Evolutionary conservation across 1,140 invertebrate species (phyloP).

Genomic region (Agrilus planipennis): DNA sequence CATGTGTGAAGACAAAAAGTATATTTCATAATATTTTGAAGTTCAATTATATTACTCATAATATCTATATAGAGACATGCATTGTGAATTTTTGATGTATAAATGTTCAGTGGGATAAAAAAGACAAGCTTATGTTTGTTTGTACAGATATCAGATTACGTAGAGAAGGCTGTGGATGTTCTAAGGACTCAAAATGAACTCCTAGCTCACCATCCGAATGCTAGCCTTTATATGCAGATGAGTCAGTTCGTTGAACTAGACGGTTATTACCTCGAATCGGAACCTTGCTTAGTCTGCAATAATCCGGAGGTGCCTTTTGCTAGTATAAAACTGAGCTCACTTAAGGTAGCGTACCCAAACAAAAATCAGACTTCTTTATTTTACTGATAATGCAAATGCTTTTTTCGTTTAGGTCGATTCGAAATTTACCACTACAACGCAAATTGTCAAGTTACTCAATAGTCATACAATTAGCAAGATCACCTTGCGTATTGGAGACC

Average conservation of each 20-base stretch:
- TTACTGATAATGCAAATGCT: background rate
- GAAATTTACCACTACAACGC: conserved; percentile 94
- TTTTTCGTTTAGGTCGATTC: conserved; percentile 70
- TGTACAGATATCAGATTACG: conserved; percentile 55
- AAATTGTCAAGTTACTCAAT: conserved; percentile 91
- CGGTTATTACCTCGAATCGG: conserved; percentile 92
- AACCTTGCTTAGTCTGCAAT: conserved; percentile 94
- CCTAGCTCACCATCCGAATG: conserved; percentile 85
- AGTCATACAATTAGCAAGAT: conserved; percentile 93
- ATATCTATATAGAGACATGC: background rate
- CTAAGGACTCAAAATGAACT: conserved; percentile 78
- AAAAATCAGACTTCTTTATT: background rate
- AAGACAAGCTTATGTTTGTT: conserved; percentile 1
- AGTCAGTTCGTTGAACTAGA: conserved; percentile 89
- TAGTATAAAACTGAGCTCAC: conserved; percentile 83
- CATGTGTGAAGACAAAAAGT: too few species aligned
- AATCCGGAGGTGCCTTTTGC: conserved; percentile 90
- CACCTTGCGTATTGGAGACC: conserved; percentile 81
- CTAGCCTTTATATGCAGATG: conserved; percentile 81
- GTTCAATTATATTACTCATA: background rate
- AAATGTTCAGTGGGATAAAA: conserved; percentile 3
- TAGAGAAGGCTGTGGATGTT: conserved; percentile 75
- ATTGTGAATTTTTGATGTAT: background rate
- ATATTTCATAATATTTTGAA: background rate
- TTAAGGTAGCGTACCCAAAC: conserved; percentile 51